phyloP scores from a whole-genome alignment of 2,888 invertebrate genomes.

The Linhomoeus sp. region DNA sequence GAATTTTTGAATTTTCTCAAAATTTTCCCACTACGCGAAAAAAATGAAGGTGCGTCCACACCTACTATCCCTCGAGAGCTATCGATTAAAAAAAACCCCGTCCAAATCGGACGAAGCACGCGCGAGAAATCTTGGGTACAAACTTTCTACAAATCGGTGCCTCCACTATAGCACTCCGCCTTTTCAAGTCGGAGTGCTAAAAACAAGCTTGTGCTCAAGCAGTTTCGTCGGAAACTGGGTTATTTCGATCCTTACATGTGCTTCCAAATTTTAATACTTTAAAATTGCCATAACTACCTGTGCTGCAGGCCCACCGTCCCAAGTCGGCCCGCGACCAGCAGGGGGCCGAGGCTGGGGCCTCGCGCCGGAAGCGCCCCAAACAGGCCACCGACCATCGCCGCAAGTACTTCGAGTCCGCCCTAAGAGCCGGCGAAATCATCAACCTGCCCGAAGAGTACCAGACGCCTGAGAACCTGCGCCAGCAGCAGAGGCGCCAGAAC shows the following conservation, averaged over 20 bases:
- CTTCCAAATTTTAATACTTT: not conserved
- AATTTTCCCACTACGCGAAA: no score
- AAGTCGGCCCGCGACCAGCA: not conserved
- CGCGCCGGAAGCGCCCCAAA: not conserved
- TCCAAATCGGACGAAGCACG: no score
- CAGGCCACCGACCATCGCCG: slow-evolving; percentile 3
- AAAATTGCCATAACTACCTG: not conserved
- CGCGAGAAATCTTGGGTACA: no score
- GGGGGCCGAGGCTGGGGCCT: no score
- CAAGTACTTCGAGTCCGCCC: slow-evolving; percentile 1
- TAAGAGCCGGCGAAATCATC: not conserved
- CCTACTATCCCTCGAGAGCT: no score
- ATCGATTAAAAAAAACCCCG: no score
- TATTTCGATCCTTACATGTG: not conserved
- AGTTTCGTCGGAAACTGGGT: not conserved
- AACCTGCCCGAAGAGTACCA: slow-evolving; percentile 7
- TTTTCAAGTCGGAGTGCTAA: no score
- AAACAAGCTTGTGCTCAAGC: no score
- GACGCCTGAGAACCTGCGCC: slow-evolving; percentile 1
- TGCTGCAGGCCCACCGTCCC: not conserved
- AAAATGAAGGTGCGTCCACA: no score
- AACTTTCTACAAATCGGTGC: no score
- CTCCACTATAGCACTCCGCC: no score
- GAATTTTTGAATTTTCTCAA: no score
- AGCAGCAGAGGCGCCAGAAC: not conserved